Evolutionary conservation across 2,888 invertebrate species (phyloP).

Genomic region (Cotesia congregata): DNA sequence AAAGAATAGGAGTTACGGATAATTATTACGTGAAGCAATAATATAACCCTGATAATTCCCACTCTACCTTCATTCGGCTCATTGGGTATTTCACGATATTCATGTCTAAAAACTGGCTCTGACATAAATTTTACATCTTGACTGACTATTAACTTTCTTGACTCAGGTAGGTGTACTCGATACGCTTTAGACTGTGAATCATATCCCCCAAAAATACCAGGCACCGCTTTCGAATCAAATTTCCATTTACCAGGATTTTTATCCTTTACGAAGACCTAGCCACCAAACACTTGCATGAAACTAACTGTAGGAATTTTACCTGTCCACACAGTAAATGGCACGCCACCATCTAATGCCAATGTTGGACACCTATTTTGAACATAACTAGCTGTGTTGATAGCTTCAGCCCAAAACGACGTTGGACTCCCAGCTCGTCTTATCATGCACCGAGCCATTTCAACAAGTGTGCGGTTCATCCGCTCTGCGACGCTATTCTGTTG

Average conservation of each 20-base stretch:
- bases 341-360: not conserved
- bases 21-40: no score
- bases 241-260: constrained; percentile 35
- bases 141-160: no score
- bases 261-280: constrained; percentile 8
- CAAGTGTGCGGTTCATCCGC: constrained; percentile 31
- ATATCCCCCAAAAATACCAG: constrained; percentile 28
- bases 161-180: no score
- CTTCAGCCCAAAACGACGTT: constrained; percentile 35
- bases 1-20: no score
- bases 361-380: constrained; percentile 35
- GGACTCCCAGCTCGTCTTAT: constrained; percentile 12
- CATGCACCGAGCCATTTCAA: constrained; percentile 35
- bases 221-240: constrained; percentile 21
- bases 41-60: no score
- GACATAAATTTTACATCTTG: no score
- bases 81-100: no score
- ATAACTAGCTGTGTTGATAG: constrained; percentile 21
- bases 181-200: no score
- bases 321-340: not conserved
- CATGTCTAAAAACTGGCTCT: no score
- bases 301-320: not conserved
- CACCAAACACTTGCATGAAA: constrained; percentile 24
- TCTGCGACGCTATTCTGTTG: constrained; percentile 36
- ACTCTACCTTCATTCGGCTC: no score